Conservation (phyloP, 2,888 invertebrate species). For the Hemaris fuciformis region DNA sequence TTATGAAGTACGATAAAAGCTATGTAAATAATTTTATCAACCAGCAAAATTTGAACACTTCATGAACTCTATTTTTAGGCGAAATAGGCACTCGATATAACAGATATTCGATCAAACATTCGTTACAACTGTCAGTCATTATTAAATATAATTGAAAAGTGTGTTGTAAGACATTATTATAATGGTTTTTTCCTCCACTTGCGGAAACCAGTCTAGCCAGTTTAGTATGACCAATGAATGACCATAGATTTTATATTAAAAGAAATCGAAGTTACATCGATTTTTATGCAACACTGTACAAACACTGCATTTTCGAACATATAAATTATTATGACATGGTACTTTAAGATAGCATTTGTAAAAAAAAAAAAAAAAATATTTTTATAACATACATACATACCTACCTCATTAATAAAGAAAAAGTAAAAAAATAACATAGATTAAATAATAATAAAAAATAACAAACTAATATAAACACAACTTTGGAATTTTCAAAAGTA, state of each 20-base stretch:
- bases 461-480: background rate
- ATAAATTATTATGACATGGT: background rate
- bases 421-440: background rate
- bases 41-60: slow-evolving; percentile 14
- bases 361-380: background rate
- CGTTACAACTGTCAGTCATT: too few relatives aligned
- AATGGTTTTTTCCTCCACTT: too few relatives aligned
- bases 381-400: too few relatives aligned
- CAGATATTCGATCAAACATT: background rate
- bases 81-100: slow-evolving; percentile 35
- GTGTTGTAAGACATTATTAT: too few relatives aligned
- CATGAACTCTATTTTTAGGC: slow-evolving; percentile 26
- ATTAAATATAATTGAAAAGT: too few relatives aligned
- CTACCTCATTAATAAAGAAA: background rate
- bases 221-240: too few relatives aligned
- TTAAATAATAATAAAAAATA: background rate
- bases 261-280: too few relatives aligned
- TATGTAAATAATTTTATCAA: slow-evolving; percentile 2
- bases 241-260: too few relatives aligned
- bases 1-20: slow-evolving; percentile 20
- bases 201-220: too few relatives aligned
- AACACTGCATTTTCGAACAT: background rate
- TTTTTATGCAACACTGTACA: too few relatives aligned
- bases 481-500: background rate
- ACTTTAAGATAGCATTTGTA: background rate